Percentiles rank a stretch among this genome's conserved stretches.
These are phyloP conservation scores for Chrysomallon squamiferum DNA, from an alignment of 1,140 invertebrate species.

Conservation along the genomic window DNA sequence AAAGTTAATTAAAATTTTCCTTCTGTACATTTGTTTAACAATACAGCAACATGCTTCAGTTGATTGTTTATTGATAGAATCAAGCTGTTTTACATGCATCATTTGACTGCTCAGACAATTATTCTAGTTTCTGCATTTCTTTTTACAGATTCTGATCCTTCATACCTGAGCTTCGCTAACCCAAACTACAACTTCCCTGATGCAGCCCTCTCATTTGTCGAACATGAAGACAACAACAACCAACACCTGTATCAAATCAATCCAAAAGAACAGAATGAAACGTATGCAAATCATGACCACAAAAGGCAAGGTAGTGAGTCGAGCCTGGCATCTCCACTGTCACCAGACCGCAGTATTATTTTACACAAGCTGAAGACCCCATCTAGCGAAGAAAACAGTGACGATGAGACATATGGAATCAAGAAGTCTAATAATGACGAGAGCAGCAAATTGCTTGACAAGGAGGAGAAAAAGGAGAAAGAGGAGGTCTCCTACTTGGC, in stretches of 20 bases:
- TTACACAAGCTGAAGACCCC: conserved; percentile 26
- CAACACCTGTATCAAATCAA: conserved; percentile 20
- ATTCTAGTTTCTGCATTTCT: neutral
- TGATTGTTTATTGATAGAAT: too few species aligned
- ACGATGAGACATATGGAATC: conserved; percentile 12
- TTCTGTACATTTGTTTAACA: too few species aligned
- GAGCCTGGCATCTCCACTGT: conserved; percentile 18
- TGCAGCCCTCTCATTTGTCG: conserved; percentile 16
- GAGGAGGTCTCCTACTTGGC: conserved; percentile 6
- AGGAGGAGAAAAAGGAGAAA: conserved; percentile 8
- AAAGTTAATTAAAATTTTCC: too few species aligned
- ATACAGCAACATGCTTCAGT: too few species aligned
- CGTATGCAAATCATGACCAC: conserved; percentile 17
- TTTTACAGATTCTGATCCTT: conserved; percentile 44
- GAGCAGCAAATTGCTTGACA: conserved; percentile 17
- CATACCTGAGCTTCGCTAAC: conserved; percentile 50
- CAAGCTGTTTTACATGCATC: too few species aligned
- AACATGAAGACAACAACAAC: conserved; percentile 26
- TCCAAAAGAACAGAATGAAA: conserved; percentile 16
- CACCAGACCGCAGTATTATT: conserved; percentile 24
- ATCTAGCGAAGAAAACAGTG: conserved; percentile 24
- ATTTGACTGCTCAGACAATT: too few species aligned
- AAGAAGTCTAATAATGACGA: conserved; percentile 16
- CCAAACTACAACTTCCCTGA: conserved; percentile 48
- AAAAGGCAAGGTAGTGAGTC: conserved; percentile 6